A percentile compares a stretch with the other conserved stretches of the same genome.
These are phyloP conservation scores for Caenorhabditis japonica DNA, from an alignment of 2,888 invertebrate genomes.

Conservation along the genomic window DNA sequence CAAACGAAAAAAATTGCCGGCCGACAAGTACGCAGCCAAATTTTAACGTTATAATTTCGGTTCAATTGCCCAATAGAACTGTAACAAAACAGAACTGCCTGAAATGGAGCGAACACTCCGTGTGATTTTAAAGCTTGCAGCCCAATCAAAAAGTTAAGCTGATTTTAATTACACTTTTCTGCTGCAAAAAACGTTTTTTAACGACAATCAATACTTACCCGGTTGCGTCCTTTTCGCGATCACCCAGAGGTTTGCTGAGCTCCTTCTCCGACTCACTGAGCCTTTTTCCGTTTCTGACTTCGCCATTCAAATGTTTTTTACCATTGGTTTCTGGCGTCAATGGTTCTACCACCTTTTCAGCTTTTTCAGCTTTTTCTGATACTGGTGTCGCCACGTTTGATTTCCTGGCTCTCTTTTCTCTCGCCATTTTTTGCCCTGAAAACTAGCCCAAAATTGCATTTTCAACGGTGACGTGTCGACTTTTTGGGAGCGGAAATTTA, in stretches of 20 bases:
- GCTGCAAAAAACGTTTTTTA: not conserved
- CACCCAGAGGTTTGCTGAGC: conserved; percentile 13
- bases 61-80: no score
- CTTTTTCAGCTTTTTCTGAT: conserved; percentile 1
- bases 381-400: conserved; percentile 6
- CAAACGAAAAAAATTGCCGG: no score
- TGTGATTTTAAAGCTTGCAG: no score
- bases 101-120: no score
- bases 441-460: no score
- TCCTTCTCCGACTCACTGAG: conserved; percentile 25
- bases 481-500: no score
- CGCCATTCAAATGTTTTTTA: conserved; percentile 24
- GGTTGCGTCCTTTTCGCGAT: conserved; percentile 17
- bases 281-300: conserved; percentile 11
- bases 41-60: no score
- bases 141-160: no score
- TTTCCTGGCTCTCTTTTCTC: conserved; percentile 33
- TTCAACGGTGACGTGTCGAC: no score
- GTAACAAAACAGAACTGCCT: no score
- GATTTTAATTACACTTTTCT: not conserved
- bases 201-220: no score
- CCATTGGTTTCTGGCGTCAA: conserved; percentile 1
- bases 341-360: conserved; percentile 8
- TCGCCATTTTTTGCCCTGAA: conserved; percentile 42
- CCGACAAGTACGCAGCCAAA: no score